These are phyloP conservation scores for Arnoldichthys spilopterus DNA, from an alignment of 2,797 vertebrate genomes.

Conservation along the genomic window DNA sequence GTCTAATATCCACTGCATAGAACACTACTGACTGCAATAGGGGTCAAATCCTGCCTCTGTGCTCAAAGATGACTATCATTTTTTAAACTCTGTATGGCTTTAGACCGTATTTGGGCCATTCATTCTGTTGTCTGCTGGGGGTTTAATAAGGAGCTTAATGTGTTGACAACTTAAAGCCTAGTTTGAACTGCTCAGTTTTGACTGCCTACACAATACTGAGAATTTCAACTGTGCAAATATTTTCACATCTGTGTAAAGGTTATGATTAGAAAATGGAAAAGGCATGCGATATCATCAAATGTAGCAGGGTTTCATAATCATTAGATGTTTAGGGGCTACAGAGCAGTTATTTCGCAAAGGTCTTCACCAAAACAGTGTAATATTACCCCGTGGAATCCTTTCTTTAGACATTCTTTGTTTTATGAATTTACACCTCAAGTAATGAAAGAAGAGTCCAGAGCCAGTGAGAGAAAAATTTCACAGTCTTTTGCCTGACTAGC, in stretches of 20 bases:
- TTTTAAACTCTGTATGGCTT: constrained; percentile 22
- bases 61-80: constrained; percentile 29
- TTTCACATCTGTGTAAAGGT: constrained; percentile 46
- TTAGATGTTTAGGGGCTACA: neutral
- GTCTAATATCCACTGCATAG: constrained; percentile 39
- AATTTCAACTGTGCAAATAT: constrained; percentile 56
- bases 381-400: neutral
- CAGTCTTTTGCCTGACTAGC: neutral
- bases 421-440: constrained; percentile 12
- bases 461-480: neutral
- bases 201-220: neutral
- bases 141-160: constrained; percentile 32
- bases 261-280: constrained; percentile 52
- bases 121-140: constrained; percentile 22
- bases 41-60: constrained; percentile 34
- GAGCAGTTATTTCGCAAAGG: neutral
- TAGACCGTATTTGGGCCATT: constrained; percentile 28
- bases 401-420: neutral
- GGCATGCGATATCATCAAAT: constrained; percentile 14
- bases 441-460: neutral
- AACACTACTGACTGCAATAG: constrained; percentile 38
- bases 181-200: constrained; percentile 22
- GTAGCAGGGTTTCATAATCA: constrained; percentile 1
- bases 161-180: constrained; percentile 35
- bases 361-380: neutral